Evolutionary conservation across 2,888 invertebrate species (phyloP).

Genomic region (Lingula anatina): DNA sequence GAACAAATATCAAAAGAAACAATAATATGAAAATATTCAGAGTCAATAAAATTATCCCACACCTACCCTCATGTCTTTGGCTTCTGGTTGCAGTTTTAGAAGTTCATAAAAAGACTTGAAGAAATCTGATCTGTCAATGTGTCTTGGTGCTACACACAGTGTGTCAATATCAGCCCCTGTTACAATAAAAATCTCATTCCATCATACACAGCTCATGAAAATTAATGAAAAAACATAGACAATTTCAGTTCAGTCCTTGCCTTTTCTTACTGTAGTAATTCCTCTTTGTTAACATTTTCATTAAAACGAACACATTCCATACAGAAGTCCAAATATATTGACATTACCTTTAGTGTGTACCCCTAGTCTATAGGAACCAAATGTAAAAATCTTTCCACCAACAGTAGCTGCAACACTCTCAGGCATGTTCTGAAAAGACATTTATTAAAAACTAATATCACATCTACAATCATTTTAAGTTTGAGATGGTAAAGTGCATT

Average conservation of each 20-base stretch:
- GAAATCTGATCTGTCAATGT: constrained; percentile 89
- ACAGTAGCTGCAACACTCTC: constrained; percentile 78
- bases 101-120: constrained; percentile 92
- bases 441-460: constrained; percentile 2
- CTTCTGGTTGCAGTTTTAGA: constrained; percentile 79
- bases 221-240: too few relatives aligned
- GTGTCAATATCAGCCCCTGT: constrained; percentile 98
- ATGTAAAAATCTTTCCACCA: constrained; percentile 98
- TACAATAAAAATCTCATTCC: constrained; percentile 1
- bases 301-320: too few relatives aligned
- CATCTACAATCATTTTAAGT: not conserved
- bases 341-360: constrained; percentile 79
- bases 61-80: constrained; percentile 71
- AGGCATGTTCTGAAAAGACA: constrained; percentile 70
- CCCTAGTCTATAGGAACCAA: constrained; percentile 86
- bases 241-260: too few relatives aligned
- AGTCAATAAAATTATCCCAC: too few relatives aligned
- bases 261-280: too few relatives aligned
- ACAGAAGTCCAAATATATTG: too few relatives aligned
- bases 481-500: too few relatives aligned
- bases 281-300: too few relatives aligned
- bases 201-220: too few relatives aligned
- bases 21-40: too few relatives aligned
- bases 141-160: constrained; percentile 92
- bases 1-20: too few relatives aligned